A percentile compares a stretch with the other conserved stretches of the same genome.
These are phyloP conservation scores for Antitype chi DNA, from an alignment of 2,888 invertebrate species.

Conservation along the genomic window DNA sequence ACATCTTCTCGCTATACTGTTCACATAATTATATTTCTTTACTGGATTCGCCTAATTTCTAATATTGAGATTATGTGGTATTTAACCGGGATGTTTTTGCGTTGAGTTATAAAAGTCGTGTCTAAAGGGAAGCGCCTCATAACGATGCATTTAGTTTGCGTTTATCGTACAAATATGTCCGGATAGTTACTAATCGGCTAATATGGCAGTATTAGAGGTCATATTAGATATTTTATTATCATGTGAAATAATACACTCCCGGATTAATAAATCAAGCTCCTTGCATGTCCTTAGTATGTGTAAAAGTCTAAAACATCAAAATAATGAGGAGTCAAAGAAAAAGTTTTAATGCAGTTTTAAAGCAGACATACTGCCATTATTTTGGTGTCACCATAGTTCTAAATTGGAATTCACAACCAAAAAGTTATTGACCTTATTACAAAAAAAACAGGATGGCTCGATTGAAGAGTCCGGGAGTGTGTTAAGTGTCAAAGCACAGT, in stretches of 20 bases:
- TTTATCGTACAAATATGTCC: constrained; percentile 64
- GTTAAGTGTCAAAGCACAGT: constrained; percentile 19
- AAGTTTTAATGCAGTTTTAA: not conserved
- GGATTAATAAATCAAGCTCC: not conserved
- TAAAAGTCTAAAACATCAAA: not conserved
- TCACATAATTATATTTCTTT: not conserved
- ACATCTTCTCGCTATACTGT: not conserved
- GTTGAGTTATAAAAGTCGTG: constrained; percentile 8
- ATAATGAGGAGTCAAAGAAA: not conserved
- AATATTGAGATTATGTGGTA: constrained; percentile 38
- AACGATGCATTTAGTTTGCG: constrained; percentile 62
- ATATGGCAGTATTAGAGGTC: constrained; percentile 13
- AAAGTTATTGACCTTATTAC: no score
- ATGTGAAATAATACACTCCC: constrained; percentile 15
- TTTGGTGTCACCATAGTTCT: not conserved
- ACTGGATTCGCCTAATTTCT: constrained; percentile 22
- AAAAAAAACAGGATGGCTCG: no score
- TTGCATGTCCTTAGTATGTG: not conserved
- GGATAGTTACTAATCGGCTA: constrained; percentile 38
- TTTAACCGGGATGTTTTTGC: constrained; percentile 15
- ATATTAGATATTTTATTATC: constrained; percentile 36
- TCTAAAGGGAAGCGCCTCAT: constrained; percentile 1
- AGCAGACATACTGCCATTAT: not conserved
- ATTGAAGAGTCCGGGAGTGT: not conserved
- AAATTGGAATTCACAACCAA: not conserved